Evolutionary conservation across 2,113 vertebrate genomes (phyloP).

Genomic region (Neoarius graeffei): DNA sequence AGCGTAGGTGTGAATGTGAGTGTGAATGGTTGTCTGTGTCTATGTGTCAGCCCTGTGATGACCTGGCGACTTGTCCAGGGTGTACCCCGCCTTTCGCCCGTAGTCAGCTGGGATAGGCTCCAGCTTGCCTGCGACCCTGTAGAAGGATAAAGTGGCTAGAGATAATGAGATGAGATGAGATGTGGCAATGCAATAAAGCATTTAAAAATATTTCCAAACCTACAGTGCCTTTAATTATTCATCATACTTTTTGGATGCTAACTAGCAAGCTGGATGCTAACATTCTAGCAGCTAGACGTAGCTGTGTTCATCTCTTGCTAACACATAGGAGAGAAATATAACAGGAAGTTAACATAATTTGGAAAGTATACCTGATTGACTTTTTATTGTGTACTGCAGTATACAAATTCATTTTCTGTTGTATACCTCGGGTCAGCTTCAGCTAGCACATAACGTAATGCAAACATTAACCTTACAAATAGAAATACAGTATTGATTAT

Average conservation of each 20-base stretch:
- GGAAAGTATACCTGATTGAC: not conserved
- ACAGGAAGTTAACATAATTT: not conserved
- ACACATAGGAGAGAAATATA: not conserved
- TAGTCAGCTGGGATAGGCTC: too few species aligned
- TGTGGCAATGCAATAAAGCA: not conserved
- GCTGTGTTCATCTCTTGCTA: not conserved
- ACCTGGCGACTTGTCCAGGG: too few species aligned
- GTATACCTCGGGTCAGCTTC: not conserved
- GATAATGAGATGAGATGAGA: too few species aligned
- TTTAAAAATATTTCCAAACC: not conserved
- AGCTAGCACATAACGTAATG: not conserved
- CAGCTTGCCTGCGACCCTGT: too few species aligned
- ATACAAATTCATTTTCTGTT: not conserved
- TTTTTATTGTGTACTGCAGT: not conserved
- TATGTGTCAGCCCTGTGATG: too few species aligned
- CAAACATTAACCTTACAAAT: not conserved
- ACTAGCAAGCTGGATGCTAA: not conserved
- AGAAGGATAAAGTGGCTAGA: too few species aligned
- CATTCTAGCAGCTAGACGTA: not conserved
- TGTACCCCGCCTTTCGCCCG: too few species aligned
- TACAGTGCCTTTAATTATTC: not conserved
- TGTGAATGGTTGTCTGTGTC: too few species aligned
- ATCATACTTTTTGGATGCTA: not conserved
- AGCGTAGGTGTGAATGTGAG: too few species aligned
- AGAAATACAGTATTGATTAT: not conserved